These are phyloP conservation scores for Andrena cerasifolii DNA, from an alignment of 1,140 invertebrate species.

Conservation along the genomic window DNA sequence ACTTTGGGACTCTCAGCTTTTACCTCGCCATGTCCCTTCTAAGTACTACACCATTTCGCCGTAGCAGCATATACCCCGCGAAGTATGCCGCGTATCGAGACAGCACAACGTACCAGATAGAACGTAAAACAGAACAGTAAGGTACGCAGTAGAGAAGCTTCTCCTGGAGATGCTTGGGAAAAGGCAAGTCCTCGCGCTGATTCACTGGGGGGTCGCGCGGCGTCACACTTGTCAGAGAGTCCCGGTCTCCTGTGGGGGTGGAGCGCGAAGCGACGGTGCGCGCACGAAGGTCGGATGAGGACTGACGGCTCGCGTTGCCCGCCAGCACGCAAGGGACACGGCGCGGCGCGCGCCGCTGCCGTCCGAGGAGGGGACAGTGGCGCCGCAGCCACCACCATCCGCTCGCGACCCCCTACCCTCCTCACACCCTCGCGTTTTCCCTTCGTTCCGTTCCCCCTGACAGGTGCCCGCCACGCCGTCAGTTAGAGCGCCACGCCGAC, in stretches of 20 bases:
- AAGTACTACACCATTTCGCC: no score
- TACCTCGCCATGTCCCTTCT: no score
- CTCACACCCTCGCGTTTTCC: constrained; percentile 7
- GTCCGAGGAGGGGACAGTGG: constrained; percentile 35
- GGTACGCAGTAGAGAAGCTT: no score
- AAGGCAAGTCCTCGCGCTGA: neutral
- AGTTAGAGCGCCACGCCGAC: neutral
- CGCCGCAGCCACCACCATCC: constrained; percentile 45
- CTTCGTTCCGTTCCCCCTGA: neutral
- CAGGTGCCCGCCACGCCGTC: neutral
- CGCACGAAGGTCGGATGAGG: constrained; percentile 44
- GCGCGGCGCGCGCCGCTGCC: constrained; percentile 24
- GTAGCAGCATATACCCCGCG: no score
- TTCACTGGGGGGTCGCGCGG: constrained; percentile 1
- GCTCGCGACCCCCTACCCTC: neutral
- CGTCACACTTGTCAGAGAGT: constrained; percentile 25
- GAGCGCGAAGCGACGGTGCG: neutral
- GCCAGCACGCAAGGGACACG: constrained; percentile 12
- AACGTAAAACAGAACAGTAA: no score
- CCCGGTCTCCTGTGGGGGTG: neutral
- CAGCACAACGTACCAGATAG: no score
- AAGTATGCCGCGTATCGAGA: no score
- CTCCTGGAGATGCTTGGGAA: neutral
- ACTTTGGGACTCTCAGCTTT: no score
- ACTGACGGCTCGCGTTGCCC: constrained; percentile 40